Conservation (phyloP, 1,140 invertebrate genomes). For the Lanistes nyassanus region DNA sequence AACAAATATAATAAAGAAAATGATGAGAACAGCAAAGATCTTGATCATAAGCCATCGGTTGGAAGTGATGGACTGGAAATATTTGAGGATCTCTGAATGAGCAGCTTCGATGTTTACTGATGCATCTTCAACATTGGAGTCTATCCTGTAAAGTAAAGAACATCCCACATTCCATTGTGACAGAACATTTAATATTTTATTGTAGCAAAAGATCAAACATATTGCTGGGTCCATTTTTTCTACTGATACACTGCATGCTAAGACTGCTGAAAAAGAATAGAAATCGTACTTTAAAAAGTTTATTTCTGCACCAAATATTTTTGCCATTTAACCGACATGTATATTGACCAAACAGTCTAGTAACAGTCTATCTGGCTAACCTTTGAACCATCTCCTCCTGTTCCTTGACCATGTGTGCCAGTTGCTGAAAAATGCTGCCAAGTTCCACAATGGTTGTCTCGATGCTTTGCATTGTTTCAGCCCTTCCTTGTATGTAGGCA, state of each 20-base stretch:
- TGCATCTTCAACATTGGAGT: constrained; percentile 95
- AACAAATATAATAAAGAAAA: constrained; percentile 99
- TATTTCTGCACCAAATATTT: background rate
- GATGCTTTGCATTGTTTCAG: constrained; percentile 98
- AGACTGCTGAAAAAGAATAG: too few species aligned
- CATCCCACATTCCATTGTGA: background rate
- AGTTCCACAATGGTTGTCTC: constrained; percentile 99
- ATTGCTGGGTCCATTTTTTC: too few species aligned
- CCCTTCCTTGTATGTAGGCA: constrained; percentile 89
- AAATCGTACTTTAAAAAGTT: background rate
- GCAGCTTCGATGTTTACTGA: constrained; percentile 97
- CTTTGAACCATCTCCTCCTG: constrained; percentile 98
- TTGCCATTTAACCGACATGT: too few species aligned
- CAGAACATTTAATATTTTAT: background rate
- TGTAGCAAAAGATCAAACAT: background rate
- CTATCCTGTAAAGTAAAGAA: constrained; percentile 79
- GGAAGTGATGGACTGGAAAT: constrained; percentile 96
- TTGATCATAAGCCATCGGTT: constrained; percentile 99
- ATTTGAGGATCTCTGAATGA: constrained; percentile 95
- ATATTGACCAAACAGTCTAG: too few species aligned
- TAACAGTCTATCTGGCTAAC: constrained; percentile 62
- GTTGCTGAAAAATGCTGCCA: constrained; percentile 97
- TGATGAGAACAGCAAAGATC: constrained; percentile 97
- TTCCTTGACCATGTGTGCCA: constrained; percentile 99
- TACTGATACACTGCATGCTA: too few species aligned